A percentile compares a stretch with the other conserved stretches of the same genome.
Evolutionary conservation across 2,888 invertebrate genomes (phyloP).

Genomic region (Drosophila limbata): DNA sequence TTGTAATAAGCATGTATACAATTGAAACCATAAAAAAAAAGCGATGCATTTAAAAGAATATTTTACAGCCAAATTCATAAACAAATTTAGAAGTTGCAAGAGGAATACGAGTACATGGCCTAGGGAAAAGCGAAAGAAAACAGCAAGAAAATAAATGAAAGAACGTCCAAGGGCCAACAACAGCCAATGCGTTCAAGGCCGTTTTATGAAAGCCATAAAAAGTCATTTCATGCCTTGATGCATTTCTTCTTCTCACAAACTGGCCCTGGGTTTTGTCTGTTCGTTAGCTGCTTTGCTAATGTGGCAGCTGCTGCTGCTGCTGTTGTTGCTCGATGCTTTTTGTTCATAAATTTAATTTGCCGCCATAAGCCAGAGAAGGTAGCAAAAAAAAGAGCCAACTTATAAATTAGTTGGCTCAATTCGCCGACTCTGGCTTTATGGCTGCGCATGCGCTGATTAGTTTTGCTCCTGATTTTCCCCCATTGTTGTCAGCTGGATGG

Average conservation of each 20-base stretch:
- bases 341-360: slow-evolving; percentile 78
- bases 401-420: slow-evolving; percentile 61
- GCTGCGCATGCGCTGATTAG: slow-evolving; percentile 77
- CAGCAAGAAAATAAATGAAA: slow-evolving; percentile 16
- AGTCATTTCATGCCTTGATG: slow-evolving; percentile 81
- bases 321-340: slow-evolving; percentile 11
- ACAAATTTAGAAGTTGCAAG: slow-evolving; percentile 22
- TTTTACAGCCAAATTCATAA: slow-evolving; percentile 42
- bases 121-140: slow-evolving; percentile 8
- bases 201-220: slow-evolving; percentile 81
- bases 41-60: slow-evolving; percentile 35
- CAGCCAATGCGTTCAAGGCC: slow-evolving; percentile 75
- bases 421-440: slow-evolving; percentile 58
- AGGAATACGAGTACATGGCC: slow-evolving; percentile 12
- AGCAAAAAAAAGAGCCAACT: slow-evolving; percentile 31
- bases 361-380: slow-evolving; percentile 52
- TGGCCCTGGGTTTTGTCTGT: slow-evolving; percentile 49
- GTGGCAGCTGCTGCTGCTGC: slow-evolving; percentile 40
- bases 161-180: slow-evolving; percentile 17
- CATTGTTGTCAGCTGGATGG: slow-evolving; percentile 38
- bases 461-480: slow-evolving; percentile 67
- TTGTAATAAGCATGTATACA: not conserved
- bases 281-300: slow-evolving; percentile 48
- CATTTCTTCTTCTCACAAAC: slow-evolving; percentile 69
- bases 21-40: slow-evolving; percentile 25